Evolutionary conservation across 2,113 vertebrate species (phyloP).

Genomic region (Genyomyrus donnyi): DNA sequence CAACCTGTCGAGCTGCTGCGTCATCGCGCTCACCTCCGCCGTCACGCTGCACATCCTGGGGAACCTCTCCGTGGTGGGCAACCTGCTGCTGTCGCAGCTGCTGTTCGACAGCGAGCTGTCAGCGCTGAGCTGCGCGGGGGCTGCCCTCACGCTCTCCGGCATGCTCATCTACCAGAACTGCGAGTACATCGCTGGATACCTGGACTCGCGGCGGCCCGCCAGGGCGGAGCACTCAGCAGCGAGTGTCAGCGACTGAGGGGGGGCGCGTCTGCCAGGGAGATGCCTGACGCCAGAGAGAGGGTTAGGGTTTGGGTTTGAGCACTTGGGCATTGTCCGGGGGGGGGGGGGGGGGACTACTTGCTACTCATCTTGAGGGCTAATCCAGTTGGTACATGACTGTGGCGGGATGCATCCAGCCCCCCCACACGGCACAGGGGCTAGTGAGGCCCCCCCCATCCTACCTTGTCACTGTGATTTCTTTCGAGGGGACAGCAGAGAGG

Average conservation of each 20-base stretch:
- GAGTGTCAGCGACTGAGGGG: slow-evolving; percentile 46
- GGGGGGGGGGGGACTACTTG: neutral
- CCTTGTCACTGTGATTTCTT: slow-evolving; percentile 3
- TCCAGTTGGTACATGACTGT: neutral
- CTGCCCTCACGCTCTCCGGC: slow-evolving; percentile 73
- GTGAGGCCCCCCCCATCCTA: neutral
- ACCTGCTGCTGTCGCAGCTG: slow-evolving; percentile 79
- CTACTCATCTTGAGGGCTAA: neutral
- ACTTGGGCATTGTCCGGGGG: neutral
- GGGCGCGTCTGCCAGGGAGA: neutral
- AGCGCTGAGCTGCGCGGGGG: slow-evolving; percentile 77
- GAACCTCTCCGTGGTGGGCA: slow-evolving; percentile 85
- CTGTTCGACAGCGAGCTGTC: slow-evolving; percentile 80
- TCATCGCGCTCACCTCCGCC: slow-evolving; percentile 88
- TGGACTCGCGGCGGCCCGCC: slow-evolving; percentile 48
- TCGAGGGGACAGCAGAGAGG: neutral
- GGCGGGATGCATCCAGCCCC: neutral
- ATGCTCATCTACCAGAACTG: slow-evolving; percentile 93
- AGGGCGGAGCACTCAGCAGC: slow-evolving; percentile 30
- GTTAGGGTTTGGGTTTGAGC: neutral
- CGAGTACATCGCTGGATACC: slow-evolving; percentile 59
- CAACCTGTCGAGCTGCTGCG: slow-evolving; percentile 87
- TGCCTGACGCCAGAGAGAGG: neutral
- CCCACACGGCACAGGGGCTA: neutral
- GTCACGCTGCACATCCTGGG: slow-evolving; percentile 93